Evolutionary conservation across 2,113 vertebrate species (phyloP).

Genomic region (Serinus canaria): DNA sequence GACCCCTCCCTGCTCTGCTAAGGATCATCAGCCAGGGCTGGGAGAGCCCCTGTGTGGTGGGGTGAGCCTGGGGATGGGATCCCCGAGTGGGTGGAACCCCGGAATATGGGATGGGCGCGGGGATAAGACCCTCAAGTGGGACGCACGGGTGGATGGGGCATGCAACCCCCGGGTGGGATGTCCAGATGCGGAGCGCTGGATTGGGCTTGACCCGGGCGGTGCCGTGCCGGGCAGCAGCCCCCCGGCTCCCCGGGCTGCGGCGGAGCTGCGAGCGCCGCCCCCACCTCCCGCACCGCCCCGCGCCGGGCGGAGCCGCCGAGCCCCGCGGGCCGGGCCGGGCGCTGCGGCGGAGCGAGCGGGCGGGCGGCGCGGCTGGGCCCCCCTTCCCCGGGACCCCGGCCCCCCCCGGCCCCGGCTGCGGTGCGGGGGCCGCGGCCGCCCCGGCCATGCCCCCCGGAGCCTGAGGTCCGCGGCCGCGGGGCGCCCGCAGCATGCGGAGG

Average conservation of each 20-base stretch:
- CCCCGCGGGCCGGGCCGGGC: too few relatives aligned
- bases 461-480: not conserved
- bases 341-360: too few relatives aligned
- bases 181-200: not conserved
- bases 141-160: too few relatives aligned
- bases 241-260: not conserved
- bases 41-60: not conserved
- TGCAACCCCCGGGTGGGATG: fast-evolving
- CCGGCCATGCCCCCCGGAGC: not conserved
- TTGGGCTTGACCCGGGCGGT: fast-evolving
- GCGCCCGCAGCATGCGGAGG: constrained; percentile 80
- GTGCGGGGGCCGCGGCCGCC: not conserved
- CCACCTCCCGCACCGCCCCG: not conserved
- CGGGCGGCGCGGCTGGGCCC: too few relatives aligned
- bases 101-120: too few relatives aligned
- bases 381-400: too few relatives aligned
- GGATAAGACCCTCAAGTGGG: not conserved
- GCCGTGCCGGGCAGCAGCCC: not conserved
- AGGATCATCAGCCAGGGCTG: not conserved
- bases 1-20: not conserved
- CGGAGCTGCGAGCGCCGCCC: not conserved
- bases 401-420: not conserved
- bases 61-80: not conserved
- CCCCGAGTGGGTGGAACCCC: not conserved
- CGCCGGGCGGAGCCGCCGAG: not conserved